Base-by-base conservation (phyloP, 2,113 vertebrate species). In the Setophaga petechia region DNA sequence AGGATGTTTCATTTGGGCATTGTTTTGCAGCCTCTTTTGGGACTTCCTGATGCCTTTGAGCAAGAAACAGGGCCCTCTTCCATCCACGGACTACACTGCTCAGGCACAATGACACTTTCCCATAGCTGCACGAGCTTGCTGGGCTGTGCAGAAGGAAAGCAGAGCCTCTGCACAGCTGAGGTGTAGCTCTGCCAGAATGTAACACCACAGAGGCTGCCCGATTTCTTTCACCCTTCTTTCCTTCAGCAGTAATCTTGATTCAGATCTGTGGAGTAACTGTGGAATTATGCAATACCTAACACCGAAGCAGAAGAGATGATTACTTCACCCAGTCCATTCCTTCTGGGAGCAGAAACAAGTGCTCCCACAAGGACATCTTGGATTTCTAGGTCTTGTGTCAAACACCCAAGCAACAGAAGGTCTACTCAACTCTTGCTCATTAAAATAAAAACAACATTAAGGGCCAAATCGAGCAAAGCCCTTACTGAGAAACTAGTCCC, bases 191-290 rank as follows among this genome's bases (percentile, higher is more conserved):
- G 72, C 12, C 51, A 30, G 23, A 27, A 74, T 6, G 27, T 25
- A 69, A 1, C 14, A 46, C 22, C 43, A 37, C 28, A 44, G 10
- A 75, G 51, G 46, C 2, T 37, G 37, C 51, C 79, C 0, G 21
- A 86, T 59, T 66, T 67, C 78, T 72, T 58, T 35, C 15, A 71
- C 52, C 59, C 37, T 73, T 79, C 63, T n/a, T 71, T 51, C 35
- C 77, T 71, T 80, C 75, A 67, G 51, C 59, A 67, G 44, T 51
- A 81, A 94, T 84, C 92, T 78, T 33, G 61, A 55, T 83, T 54
- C 44, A 84, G 37, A 90, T 87, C 80, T 89, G 90, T 78, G 90
- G 57, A 90, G 94, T 90, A 92, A 96, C 79, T 35, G 31, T 33
- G 74, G 65, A 82, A 86, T 94, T 93, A 71, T 4, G 55, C 87